Base-by-base conservation (phyloP, 2,113 vertebrate genomes). In the Nanger granti region DNA sequence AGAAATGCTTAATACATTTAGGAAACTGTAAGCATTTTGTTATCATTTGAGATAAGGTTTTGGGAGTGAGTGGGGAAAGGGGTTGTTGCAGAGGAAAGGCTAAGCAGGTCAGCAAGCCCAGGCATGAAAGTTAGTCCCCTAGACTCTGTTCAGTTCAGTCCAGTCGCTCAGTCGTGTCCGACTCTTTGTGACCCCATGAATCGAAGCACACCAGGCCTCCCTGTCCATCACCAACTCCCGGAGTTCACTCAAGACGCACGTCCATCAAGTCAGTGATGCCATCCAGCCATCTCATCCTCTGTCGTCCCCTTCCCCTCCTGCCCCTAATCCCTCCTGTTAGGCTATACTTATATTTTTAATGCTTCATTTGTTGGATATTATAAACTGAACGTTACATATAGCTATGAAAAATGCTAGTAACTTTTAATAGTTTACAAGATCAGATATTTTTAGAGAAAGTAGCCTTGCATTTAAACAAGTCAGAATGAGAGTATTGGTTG, bases 311-410 rank as follows among this genome's bases (percentile, higher is more conserved):
- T 54, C 15, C 17, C 54, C 4, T 17, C 54, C 54, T 54, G 15
- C 54, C 54, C 54, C 17, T 17, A 18, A 55, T 55, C 54, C 54
- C 17, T 55, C 17, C 54, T 55, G 17, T 88, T 31, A 87, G 31
- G 31, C 26, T 64, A 2, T 47, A 57, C 18, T 55, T 66, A 28
- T 22, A 54, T 73, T 66, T 83, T 90, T 93, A 31, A 14, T 57
- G 17, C 94, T 89, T 91, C 44, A 73, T 92, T 97, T 96, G n/a
- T 94, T 94, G 13, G 44, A 84, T 92, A 52, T 95, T 92, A 57
- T 60, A 66, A 96, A 86, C 83, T 13, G 83, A 73, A 82, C 14
- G 76, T 79, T 94, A 83, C 28, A 41, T 87, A 76, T 10, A 83
- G 49, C 76, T 96, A n/a, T 10, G 90, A 88, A 88, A 96, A 85